Conservation (phyloP, 2,797 vertebrate species). For the Epinephelus malabaricus region DNA sequence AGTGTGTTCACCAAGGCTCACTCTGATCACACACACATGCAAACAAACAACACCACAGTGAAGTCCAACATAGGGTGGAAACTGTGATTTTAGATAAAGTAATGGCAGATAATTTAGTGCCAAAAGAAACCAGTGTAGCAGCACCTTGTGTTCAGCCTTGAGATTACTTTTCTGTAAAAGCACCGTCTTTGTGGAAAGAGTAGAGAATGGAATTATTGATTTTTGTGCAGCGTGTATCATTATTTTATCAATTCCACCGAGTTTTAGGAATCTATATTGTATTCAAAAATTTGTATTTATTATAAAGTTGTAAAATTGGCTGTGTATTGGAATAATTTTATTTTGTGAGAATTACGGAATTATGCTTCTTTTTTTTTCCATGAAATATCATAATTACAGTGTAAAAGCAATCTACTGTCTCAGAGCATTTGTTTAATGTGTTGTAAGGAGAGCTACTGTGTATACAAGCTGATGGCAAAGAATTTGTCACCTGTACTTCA, state of each 20-base stretch:
- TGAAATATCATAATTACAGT: neutral
- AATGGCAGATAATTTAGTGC: neutral
- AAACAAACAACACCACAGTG: too few relatives aligned
- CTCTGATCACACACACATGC: neutral
- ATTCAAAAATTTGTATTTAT: constrained; percentile 14
- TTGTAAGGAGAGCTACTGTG: neutral
- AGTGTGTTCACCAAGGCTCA: neutral
- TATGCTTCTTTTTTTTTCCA: neutral
- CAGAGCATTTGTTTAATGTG: neutral
- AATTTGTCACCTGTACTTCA: neutral
- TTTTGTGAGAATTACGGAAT: neutral
- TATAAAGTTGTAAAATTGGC: neutral
- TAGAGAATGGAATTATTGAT: neutral
- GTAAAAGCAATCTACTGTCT: neutral
- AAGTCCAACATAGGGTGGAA: neutral
- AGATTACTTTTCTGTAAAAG: neutral
- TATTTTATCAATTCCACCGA: neutral
- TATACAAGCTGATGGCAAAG: neutral
- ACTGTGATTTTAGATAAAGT: neutral
- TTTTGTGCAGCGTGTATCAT: neutral
- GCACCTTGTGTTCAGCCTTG: neutral
- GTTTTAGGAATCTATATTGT: neutral
- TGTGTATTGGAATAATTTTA: constrained; percentile 4
- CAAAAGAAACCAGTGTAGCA: neutral
- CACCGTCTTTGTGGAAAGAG: neutral